Conservation (phyloP, 2,888 invertebrate genomes). For the Ceraclea dissimilis region DNA sequence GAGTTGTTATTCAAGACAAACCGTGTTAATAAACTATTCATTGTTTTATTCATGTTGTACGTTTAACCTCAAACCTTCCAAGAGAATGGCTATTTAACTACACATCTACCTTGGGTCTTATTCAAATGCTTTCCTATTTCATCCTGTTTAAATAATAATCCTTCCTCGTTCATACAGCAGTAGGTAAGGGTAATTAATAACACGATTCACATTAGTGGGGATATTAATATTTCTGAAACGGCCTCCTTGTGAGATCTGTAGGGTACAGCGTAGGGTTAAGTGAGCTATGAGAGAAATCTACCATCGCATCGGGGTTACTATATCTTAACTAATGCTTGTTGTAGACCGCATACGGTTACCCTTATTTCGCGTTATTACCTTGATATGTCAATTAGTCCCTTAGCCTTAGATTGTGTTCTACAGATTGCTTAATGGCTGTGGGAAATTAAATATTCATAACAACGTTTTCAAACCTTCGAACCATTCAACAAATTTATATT, state of each 20-base stretch:
- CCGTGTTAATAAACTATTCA: slow-evolving; percentile 12
- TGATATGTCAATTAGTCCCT: not conserved
- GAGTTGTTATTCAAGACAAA: not conserved
- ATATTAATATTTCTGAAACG: slow-evolving; percentile 5
- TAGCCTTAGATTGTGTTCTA: not conserved
- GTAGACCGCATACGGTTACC: no score
- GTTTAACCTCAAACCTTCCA: slow-evolving; percentile 13
- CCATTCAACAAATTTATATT: no score
- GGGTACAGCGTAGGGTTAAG: not conserved
- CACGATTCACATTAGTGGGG: slow-evolving; percentile 12
- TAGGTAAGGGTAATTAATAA: slow-evolving; percentile 16
- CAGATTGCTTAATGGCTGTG: not conserved
- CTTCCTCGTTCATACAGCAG: slow-evolving; percentile 21
- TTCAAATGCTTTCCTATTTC: slow-evolving; percentile 2
- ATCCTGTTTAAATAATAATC: slow-evolving; percentile 22
- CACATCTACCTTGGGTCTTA: slow-evolving; percentile 3
- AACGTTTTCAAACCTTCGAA: no score
- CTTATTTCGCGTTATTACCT: not conserved
- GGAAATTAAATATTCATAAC: not conserved
- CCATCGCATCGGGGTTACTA: not conserved
- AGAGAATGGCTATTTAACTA: not conserved
- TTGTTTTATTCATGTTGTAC: slow-evolving; percentile 5
- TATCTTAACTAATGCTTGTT: no score
- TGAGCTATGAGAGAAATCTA: not conserved
- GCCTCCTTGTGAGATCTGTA: not conserved